Conservation (phyloP, 2,888 invertebrate genomes). For the Nineta flava region DNA sequence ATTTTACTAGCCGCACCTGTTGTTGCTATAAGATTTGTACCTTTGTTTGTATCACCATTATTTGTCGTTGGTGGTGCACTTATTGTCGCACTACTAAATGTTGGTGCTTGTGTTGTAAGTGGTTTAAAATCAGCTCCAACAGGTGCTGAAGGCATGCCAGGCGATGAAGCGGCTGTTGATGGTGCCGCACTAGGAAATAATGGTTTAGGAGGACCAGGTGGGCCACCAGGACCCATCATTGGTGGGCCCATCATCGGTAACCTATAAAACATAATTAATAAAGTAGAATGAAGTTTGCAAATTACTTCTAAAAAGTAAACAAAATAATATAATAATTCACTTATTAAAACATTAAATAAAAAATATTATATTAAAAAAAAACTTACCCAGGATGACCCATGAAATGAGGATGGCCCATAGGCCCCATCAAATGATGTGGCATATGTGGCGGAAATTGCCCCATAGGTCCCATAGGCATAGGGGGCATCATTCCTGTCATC, state of each 20-base stretch:
- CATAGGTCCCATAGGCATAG: conserved; percentile 38
- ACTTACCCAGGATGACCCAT: conserved; percentile 48
- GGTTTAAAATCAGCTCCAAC: conserved; percentile 45
- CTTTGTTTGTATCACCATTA: conserved; percentile 23
- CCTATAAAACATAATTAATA: conserved; percentile 19
- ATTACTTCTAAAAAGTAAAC: neutral
- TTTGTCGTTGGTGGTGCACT: conserved; percentile 53
- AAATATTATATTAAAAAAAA: no score
- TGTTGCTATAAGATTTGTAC: conserved; percentile 45
- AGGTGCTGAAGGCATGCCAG: conserved; percentile 30
- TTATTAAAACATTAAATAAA: no score
- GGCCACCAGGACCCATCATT: conserved; percentile 32
- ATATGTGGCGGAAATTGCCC: conserved; percentile 40
- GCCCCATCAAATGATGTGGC: conserved; percentile 35
- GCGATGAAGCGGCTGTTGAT: conserved; percentile 35
- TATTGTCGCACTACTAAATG: conserved; percentile 51
- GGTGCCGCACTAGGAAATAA: conserved; percentile 68
- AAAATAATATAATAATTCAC: neutral
- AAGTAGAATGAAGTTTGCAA: conserved; percentile 14
- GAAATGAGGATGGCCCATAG: conserved; percentile 55
- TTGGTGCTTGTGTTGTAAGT: conserved; percentile 28
- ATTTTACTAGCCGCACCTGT: conserved; percentile 77
- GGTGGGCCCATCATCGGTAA: conserved; percentile 33
- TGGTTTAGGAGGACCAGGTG: conserved; percentile 47
- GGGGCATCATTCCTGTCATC: conserved; percentile 49